Conservation (phyloP, 2,888 invertebrate genomes). For the Synergus japonicus region DNA sequence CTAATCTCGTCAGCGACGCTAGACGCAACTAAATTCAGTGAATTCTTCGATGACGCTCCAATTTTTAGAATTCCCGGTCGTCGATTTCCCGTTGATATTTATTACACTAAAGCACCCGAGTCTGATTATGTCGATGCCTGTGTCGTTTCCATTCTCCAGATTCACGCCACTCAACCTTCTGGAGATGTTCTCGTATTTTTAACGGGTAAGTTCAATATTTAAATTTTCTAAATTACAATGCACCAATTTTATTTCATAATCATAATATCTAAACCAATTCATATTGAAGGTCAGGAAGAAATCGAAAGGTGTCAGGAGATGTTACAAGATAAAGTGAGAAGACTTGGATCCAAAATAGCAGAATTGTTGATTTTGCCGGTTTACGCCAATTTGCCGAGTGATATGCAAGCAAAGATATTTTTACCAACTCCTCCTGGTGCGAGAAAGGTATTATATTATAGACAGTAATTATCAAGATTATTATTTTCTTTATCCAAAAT, state of each 20-base stretch:
- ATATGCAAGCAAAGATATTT: constrained; percentile 99
- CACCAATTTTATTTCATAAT: too few species aligned
- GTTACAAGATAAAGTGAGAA: constrained; percentile 92
- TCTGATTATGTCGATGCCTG: constrained; percentile 99
- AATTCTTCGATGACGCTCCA: constrained; percentile 98
- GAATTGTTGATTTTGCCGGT: constrained; percentile 96
- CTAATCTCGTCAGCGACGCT: constrained; percentile 98
- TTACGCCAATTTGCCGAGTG: constrained; percentile 98
- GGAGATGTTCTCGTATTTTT: constrained; percentile 98
- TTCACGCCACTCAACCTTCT: constrained; percentile 96
- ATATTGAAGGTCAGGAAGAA: constrained; percentile 85
- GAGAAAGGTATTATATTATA: constrained; percentile 82
- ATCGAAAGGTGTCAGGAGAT: constrained; percentile 94
- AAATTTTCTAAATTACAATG: too few species aligned
- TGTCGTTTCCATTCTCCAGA: constrained; percentile 98
- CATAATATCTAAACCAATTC: not conserved
- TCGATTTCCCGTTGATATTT: constrained; percentile 98
- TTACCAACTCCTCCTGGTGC: constrained; percentile 98
- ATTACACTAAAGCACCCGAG: constrained; percentile 99
- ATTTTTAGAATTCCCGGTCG: constrained; percentile 98
- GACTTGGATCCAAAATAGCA: constrained; percentile 94
- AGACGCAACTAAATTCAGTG: constrained; percentile 98
- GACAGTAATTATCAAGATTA: not conserved
- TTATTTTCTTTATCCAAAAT: constrained; percentile 19
- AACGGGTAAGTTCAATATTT: constrained; percentile 82